A percentile compares a stretch with the other conserved stretches of the same genome.
These are phyloP conservation scores for Emydoidea blandingii DNA, from an alignment of 2,797 vertebrate genomes.

Conservation along the genomic window DNA sequence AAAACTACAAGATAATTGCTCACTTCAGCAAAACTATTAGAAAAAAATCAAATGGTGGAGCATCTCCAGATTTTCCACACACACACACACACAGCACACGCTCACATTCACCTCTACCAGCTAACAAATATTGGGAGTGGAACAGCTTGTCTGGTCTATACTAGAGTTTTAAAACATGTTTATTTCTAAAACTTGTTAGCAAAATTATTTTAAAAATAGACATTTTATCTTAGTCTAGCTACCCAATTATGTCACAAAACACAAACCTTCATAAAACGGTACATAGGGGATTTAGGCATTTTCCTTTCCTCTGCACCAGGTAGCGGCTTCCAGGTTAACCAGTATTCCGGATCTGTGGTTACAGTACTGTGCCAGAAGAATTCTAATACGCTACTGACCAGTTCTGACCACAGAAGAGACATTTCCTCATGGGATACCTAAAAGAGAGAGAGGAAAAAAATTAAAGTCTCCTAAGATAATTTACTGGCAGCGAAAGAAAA, in stretches of 20 bases:
- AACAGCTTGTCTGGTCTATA: not conserved
- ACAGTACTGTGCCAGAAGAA: slow-evolving; percentile 92
- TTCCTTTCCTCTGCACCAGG: slow-evolving; percentile 67
- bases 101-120: not conserved
- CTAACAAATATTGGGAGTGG: not conserved
- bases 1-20: not conserved
- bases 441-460: not conserved
- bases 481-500: not conserved
- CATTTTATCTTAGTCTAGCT: not conserved
- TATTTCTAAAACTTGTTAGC: not conserved
- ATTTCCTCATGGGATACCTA: slow-evolving; percentile 86
- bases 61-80: not conserved
- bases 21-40: not conserved
- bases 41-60: not conserved
- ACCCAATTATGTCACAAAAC: not conserved
- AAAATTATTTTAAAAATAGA: not conserved
- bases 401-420: slow-evolving; percentile 88
- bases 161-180: not conserved
- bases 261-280: slow-evolving; percentile 81
- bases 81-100: not conserved
- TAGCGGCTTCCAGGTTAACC: slow-evolving; percentile 90
- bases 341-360: slow-evolving; percentile 88
- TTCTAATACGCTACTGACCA: slow-evolving; percentile 86
- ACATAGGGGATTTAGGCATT: slow-evolving; percentile 70
- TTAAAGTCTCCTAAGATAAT: not conserved